Evolutionary conservation across 2,888 invertebrate genomes (phyloP).

Genomic region (Macropis europaea): DNA sequence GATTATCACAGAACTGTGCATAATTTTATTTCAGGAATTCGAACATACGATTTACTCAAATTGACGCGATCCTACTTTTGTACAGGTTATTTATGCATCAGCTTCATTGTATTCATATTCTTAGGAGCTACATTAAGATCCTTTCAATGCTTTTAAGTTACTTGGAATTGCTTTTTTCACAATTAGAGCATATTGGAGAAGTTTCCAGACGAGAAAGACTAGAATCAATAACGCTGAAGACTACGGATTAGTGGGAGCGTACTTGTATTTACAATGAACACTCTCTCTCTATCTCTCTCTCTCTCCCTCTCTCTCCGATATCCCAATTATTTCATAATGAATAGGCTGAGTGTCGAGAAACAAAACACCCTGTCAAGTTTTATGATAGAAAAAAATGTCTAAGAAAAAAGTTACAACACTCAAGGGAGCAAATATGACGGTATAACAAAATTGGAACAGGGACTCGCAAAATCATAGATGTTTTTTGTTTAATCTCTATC

Average conservation of each 20-base stretch:
- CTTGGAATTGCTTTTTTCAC: conserved; percentile 18
- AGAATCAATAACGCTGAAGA: conserved; percentile 52
- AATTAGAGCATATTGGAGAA: conserved; percentile 14
- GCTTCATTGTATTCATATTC: conserved; percentile 39
- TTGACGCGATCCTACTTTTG: conserved; percentile 58
- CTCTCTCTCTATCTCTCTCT: too few relatives aligned
- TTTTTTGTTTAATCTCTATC: too few relatives aligned
- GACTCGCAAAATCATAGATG: too few relatives aligned
- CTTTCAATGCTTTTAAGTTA: conserved; percentile 13
- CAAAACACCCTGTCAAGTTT: too few relatives aligned
- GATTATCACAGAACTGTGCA: conserved; percentile 61
- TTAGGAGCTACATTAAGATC: conserved; percentile 31
- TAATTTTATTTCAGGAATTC: conserved; percentile 13
- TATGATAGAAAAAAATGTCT: too few relatives aligned
- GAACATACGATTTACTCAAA: conserved; percentile 32
- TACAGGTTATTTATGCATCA: conserved; percentile 10
- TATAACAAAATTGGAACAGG: too few relatives aligned
- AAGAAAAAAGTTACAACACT: too few relatives aligned
- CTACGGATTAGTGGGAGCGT: conserved; percentile 37
- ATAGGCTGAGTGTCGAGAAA: too few relatives aligned
- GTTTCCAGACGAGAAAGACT: conserved; percentile 57
- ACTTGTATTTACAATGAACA: conserved; percentile 18
- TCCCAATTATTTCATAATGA: too few relatives aligned
- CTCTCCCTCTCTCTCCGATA: too few relatives aligned
- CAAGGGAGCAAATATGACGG: too few relatives aligned